A percentile compares a stretch with the other conserved stretches of the same genome.
Evolutionary conservation across 2,797 vertebrate species (phyloP).

Genomic region (Dromococcyx pavoninus): DNA sequence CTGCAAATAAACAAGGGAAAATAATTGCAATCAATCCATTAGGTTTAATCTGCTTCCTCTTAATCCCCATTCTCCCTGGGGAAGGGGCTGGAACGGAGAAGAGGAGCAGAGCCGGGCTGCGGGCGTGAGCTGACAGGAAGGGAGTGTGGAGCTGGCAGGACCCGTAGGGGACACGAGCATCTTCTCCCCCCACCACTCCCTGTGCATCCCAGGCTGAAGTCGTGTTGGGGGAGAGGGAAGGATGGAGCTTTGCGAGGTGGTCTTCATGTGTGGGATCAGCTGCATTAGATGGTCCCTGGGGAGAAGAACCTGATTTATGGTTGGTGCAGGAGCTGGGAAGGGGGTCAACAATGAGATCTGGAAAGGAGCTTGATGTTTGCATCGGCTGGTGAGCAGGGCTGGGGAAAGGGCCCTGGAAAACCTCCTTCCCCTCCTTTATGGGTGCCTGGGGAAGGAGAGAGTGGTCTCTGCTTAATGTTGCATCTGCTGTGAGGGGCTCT

Average conservation of each 20-base stretch:
- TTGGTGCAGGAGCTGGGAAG: not conserved
- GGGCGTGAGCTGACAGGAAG: not conserved
- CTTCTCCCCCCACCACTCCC: not conserved
- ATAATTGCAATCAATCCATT: conserved; percentile 45
- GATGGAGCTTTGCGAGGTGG: not conserved
- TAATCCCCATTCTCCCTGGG: conserved; percentile 29
- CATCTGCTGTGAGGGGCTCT: not conserved
- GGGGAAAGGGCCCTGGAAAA: conserved; percentile 1
- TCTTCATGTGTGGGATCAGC: not conserved
- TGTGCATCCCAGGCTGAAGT: not conserved
- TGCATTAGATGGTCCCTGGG: not conserved
- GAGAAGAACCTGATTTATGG: not conserved
- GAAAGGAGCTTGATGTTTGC: not conserved
- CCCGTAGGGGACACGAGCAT: not conserved
- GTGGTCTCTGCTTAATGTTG: not conserved
- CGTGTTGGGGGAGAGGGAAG: no score
- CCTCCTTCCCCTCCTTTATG: conserved; percentile 23
- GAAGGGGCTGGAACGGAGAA: not conserved
- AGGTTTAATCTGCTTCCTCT: conserved; percentile 52
- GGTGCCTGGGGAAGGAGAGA: not conserved
- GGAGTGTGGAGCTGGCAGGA: not conserved
- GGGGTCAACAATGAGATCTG: not conserved
- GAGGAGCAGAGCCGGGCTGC: not conserved
- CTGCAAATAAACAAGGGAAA: conserved; percentile 21
- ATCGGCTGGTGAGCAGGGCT: not conserved